phyloP scores from a whole-genome alignment of 2,888 invertebrate species.

The Marronus borbonicus region DNA sequence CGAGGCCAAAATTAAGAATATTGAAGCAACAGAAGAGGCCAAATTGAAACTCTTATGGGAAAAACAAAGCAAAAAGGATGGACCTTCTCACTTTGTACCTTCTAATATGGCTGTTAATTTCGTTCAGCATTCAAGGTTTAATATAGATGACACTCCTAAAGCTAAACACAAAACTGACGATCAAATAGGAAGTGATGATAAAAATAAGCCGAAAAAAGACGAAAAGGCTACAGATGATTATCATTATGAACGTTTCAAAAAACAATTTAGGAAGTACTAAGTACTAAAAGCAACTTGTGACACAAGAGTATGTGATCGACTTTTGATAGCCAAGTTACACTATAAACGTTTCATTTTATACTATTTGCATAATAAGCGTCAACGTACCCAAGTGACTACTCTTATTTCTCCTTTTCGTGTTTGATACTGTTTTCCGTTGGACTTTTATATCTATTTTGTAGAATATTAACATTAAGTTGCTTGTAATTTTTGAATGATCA shows the following conservation, averaged over 20 bases:
- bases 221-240: conserved; percentile 98
- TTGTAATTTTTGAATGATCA: no score
- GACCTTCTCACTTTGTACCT: conserved; percentile 95
- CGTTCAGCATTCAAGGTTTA: conserved; percentile 95
- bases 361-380: no score
- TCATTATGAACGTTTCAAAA: conserved; percentile 96
- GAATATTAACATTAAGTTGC: no score
- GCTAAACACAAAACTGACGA: conserved; percentile 76
- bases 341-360: no score
- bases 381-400: no score
- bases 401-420: no score
- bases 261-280: conserved; percentile 91
- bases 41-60: conserved; percentile 94
- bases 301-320: no score
- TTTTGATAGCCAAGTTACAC: no score
- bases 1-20: conserved; percentile 98
- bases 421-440: no score
- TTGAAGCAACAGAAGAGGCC: conserved; percentile 99
- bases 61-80: conserved; percentile 91
- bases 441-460: no score
- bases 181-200: conserved; percentile 69
- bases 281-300: not conserved
- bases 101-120: conserved; percentile 99
- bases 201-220: conserved; percentile 82
- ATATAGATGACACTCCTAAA: conserved; percentile 82